Percentiles rank a stretch among this genome's conserved stretches.
Evolutionary conservation across 2,797 vertebrate genomes (phyloP).

Genomic region (Gallirallus australis): DNA sequence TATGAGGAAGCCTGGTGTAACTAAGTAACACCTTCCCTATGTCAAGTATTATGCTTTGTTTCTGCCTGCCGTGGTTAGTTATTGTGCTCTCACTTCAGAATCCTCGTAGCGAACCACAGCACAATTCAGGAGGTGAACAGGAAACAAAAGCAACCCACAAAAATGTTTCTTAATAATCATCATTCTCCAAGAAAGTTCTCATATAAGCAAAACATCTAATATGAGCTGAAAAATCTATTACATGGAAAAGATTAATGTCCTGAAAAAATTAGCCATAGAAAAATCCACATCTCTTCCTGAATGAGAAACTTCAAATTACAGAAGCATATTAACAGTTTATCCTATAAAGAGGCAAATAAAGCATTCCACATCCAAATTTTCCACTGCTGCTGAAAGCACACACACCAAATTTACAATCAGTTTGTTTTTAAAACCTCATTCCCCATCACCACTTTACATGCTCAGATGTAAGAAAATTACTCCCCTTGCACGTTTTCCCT

Average conservation of each 20-base stretch:
- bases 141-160: conserved; percentile 27
- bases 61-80: not conserved
- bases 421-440: not conserved
- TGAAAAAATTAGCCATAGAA: not conserved
- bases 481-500: not conserved
- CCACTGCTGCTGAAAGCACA: not conserved
- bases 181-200: not conserved
- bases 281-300: not conserved
- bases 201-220: not conserved
- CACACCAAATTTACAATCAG: not conserved
- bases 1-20: not conserved
- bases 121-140: conserved; percentile 13
- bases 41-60: not conserved
- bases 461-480: not conserved
- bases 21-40: not conserved
- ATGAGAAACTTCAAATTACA: not conserved
- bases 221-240: not conserved
- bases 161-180: conserved; percentile 19
- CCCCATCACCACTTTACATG: not conserved
- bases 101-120: not conserved
- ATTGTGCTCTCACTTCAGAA: not conserved
- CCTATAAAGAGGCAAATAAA: conserved; percentile 5
- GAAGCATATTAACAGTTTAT: not conserved
- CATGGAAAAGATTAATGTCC: not conserved
- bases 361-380: not conserved